Evolutionary conservation across 2,797 vertebrate genomes (phyloP), one percentile per base, ranked within the genome.

Genomic region (Poecilia velifera): DNA sequence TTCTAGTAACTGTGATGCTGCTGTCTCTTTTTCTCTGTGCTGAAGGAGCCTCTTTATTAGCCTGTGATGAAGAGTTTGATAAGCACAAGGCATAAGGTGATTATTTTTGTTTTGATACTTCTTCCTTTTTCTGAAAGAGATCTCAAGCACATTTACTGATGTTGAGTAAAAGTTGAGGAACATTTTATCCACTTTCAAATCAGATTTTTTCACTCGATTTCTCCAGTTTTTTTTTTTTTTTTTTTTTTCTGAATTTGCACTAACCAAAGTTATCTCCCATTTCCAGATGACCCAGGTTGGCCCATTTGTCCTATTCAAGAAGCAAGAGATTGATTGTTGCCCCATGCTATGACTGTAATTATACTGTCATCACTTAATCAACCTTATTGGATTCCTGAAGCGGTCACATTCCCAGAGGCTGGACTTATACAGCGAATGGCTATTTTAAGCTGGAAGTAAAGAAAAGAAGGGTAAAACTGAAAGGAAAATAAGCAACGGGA

Each of bases 281-380:
- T 57, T n/a, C 25, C 53, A 57, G 53, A 92, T 93, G 92, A 93
- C 90, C 92, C 84, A 83, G 88, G 87, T 89, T 79, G 51, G 77
- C 90, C 92, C 93, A 93, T 94, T 94, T 90, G 92, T 94, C 90
- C 92, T 76, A 80, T 91, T 93, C 89, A 90, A 93, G 91, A 93
- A 94, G 90, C 86, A 79, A 85, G 89, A 93, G 92, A 96, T 93
- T 94, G 92, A 95, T 94, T 88, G 89, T 57, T 78, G 82, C 87
- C 89, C 89, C 78, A 72, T 90, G 89, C 91, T 90, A 92, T 93
- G 71, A 90, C 92, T 91, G 93, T 93, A 94, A 95, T 94, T 94
- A 95, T 94, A 91, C 90, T 93, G 92, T 95, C 94, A 95, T 94
- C 93, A 91, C 92, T 95, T 95, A 93, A 95, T 94, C 93, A 95